Percentiles rank a stretch among this genome's conserved stretches.
phyloP scores from a whole-genome alignment of 2,113 vertebrate genomes.

The Actinemys pallida region DNA sequence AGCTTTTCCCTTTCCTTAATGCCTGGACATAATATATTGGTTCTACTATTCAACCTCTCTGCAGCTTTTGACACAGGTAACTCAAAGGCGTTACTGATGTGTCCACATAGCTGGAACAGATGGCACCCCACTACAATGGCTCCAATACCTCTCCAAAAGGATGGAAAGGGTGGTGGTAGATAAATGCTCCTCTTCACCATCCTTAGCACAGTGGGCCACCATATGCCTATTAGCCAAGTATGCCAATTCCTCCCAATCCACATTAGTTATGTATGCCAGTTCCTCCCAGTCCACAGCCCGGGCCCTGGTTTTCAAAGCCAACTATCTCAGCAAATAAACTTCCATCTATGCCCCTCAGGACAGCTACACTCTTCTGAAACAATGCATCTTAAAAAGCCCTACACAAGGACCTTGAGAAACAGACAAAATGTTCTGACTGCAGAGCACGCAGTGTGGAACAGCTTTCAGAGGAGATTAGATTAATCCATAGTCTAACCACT shows the following conservation, averaged over 20 bases:
- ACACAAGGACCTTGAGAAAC: not conserved
- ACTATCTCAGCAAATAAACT: too few species aligned
- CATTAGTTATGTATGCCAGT: not conserved
- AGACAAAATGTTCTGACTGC: not conserved
- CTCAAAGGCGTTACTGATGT: not conserved
- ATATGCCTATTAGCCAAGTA: not conserved
- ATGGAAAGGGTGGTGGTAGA: not conserved
- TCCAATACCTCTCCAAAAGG: not conserved
- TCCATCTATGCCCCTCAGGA: too few species aligned
- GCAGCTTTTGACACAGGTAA: not conserved
- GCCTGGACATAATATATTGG: not conserved
- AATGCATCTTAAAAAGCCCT: not conserved
- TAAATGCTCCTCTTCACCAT: not conserved
- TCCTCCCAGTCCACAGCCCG: too few species aligned
- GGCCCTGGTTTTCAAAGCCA: too few species aligned
- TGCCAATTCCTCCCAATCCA: not conserved
- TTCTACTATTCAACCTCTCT: not conserved
- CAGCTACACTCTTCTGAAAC: not conserved
- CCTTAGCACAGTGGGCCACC: not conserved
- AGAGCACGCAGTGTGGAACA: not conserved
- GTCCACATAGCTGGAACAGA: not conserved
- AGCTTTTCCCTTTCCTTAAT: not conserved
- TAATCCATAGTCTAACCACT: not conserved
- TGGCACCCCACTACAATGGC: not conserved
- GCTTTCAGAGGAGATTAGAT: not conserved